Base-by-base conservation (phyloP, 2,113 vertebrate genomes). In the Willisornis vidua region DNA sequence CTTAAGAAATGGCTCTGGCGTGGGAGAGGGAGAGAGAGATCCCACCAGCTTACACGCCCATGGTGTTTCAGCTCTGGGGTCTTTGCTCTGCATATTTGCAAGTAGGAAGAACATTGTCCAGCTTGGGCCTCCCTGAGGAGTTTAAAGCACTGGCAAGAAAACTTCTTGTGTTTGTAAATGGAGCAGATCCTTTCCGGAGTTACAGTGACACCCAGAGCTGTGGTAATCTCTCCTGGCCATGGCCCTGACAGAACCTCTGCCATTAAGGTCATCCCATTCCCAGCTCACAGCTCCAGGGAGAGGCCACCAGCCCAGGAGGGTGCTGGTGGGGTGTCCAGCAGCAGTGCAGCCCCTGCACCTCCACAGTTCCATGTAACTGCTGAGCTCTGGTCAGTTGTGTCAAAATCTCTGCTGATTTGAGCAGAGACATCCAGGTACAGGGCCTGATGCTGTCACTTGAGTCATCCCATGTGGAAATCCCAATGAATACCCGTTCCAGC, bases 21-120 rank as follows among this genome's bases (percentile, higher is more conserved):
- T 67, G 28, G 61, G 19, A 61, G 54, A 52, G 23, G 15, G 28
- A 26, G 51, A 28, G 51, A 52, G 51, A 52, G 25, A 67, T 23
- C 33, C 16, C 12, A 24, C 19, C 49, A 75, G 46, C 39, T 89
- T 10, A 39, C 46, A n/a, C 33, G 24, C 28, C 28, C 46, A 46
- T 12, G 35, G 2, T 0, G 0, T 28, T 83, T 48, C 0, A 2
- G 63, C 65, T 51, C n/a, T 3, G 7, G 29, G 59, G 35, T n/a
- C 37, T 72, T 81, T 78, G 39, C 52, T 66, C 59, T 74, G 62
- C 23, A 48, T 67, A 12, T 59, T 35, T 82, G 12, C 59, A 46
- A 54, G 54, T 20, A 29, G 62, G 62, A 75, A 54, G 49, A 71
- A 14, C 1, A 3, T 6, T 5, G 31, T 9, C 71, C 75, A 41